These are phyloP conservation scores for Actinopyga echinites DNA, from an alignment of 53 echinoderm and acorn worm genomes.

Conservation along the genomic window DNA sequence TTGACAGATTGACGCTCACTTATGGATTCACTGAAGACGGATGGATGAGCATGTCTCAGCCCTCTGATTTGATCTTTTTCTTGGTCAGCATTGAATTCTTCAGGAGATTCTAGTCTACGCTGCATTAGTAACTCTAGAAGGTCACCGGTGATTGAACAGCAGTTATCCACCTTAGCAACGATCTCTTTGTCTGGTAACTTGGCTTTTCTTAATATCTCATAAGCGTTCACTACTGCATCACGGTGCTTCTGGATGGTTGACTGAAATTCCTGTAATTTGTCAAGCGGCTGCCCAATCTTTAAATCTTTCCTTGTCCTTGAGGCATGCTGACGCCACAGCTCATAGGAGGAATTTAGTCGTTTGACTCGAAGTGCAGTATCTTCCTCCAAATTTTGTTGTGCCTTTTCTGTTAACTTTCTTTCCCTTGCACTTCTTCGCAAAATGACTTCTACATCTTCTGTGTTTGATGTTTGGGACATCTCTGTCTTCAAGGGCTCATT, in stretches of 20 bases:
- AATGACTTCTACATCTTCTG: background rate
- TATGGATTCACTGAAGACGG: background rate
- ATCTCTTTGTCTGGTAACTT: background rate
- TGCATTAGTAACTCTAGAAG: background rate
- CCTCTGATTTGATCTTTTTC: background rate
- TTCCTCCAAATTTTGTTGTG: background rate
- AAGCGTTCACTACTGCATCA: background rate
- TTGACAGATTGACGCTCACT: background rate
- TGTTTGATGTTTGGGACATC: no score
- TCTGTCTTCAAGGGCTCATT: no score
- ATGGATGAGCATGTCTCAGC: background rate
- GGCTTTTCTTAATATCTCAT: background rate
- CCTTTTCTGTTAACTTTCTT: background rate
- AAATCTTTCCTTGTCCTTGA: background rate
- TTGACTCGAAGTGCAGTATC: background rate
- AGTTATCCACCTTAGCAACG: background rate
- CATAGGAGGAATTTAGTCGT: background rate
- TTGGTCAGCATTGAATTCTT: background rate
- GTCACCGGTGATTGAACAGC: background rate
- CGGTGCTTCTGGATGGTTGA: background rate
- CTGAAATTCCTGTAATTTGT: background rate
- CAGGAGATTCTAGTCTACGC: background rate
- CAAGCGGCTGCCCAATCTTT: background rate
- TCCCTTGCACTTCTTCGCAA: background rate
- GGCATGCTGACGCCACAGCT: background rate